Base-by-base conservation (phyloP, 1,140 invertebrate genomes). In the Copidosoma floridanum region DNA sequence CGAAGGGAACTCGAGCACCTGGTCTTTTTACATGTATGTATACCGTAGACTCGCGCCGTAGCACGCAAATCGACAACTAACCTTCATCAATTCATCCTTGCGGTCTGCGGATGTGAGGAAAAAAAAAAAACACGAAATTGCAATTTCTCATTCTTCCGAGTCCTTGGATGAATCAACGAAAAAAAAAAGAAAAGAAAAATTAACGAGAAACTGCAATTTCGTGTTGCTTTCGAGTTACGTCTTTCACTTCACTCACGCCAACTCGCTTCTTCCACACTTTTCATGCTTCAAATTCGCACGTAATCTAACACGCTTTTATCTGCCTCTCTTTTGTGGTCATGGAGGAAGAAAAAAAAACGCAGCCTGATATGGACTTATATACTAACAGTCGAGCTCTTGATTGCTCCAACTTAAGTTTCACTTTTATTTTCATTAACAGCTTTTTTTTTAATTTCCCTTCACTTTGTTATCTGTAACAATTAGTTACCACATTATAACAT, bases 41-140 rank as follows among this genome's bases (percentile, higher is more conserved):
- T n/a, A n/a, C 70, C 71, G 73, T 78, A 80, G 77, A 77, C 72
- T 80, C 77, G 74, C 75, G 76, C 75, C 75, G 76, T 78, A 79
- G 76, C 77, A 78, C 76, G 76, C 74, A 76, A 70, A 48, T 62
- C 64, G 55, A 67, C 61, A 57, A 74, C 69, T 74, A 76, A 76
- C 70, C 40, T 38, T 59, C 40, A 52, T 44, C 29, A 41, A 14
- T 53, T 53, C 27, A 53, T 53, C 40, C 29, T 53, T 7, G 40
- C 29, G 41, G n/a, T 59, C n/a, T 52, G 4, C n/a, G n/a, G n/a
- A n/a, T n/a, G n/a, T n/a, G n/a, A n/a, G n/a, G n/a, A n/a, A n/a
- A n/a, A n/a, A n/a, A 6, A 24, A 59, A 27, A 51, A 53, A 53
- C 52, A 35, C 41, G 48, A 52, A 59, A 59, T 59, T 59, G 38